Evolutionary conservation across 2,113 vertebrate genomes (phyloP).

Genomic region (Poeciliopsis prolifica): DNA sequence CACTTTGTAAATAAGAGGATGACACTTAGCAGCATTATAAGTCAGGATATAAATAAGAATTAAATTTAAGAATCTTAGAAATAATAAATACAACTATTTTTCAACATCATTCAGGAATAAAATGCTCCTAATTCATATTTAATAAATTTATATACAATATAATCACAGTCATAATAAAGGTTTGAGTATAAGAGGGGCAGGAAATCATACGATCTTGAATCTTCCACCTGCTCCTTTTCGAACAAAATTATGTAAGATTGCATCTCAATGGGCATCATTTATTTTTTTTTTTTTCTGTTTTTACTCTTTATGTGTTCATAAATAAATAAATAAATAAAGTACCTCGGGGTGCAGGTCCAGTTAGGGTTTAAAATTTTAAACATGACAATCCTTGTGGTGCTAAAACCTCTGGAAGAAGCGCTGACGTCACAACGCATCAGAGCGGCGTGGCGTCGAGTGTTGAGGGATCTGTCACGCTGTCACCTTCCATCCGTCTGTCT

Average conservation of each 20-base stretch:
- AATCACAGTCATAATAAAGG: neutral
- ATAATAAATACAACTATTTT: neutral
- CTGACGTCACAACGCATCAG: neutral
- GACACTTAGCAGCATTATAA: neutral
- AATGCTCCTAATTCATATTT: neutral
- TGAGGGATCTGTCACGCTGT: conserved; percentile 16
- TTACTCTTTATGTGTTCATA: no score
- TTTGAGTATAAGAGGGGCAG: no score
- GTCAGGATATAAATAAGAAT: neutral
- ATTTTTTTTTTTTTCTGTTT: no score
- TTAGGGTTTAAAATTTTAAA: neutral
- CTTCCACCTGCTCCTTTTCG: no score
- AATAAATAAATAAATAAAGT: neutral
- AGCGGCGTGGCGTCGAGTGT: neutral
- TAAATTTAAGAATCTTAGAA: neutral
- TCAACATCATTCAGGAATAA: neutral
- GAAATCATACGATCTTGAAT: no score
- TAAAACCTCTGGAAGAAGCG: neutral
- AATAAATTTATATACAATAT: neutral
- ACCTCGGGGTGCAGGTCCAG: neutral
- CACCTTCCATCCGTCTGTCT: conserved; percentile 42
- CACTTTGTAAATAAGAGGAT: neutral
- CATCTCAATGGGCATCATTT: no score
- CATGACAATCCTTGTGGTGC: neutral
- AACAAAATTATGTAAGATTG: no score